Evolutionary conservation across 2,113 vertebrate genomes (phyloP), one percentile per base, ranked within the genome.

Genomic region (Probosciger aterrimus): DNA sequence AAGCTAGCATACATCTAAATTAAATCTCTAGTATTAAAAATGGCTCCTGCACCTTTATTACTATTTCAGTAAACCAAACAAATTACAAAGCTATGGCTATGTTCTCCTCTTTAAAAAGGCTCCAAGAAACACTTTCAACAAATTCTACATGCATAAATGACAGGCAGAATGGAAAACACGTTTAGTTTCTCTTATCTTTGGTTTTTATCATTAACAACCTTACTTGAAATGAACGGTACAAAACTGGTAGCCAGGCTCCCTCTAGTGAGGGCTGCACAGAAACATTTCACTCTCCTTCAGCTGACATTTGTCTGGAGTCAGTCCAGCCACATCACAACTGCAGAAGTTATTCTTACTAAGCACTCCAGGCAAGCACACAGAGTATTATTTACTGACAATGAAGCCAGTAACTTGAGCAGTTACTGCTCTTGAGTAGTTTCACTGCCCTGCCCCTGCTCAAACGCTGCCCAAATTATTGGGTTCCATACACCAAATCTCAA

Each of bases 201-300:
- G 19, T 53, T 73, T 73, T 46, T n/a, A 41, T 31, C 75, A 6
- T 10, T 5, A 47, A 8, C 14, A 44, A 9, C 25, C 59, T 43
- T 9, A 11, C 75, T 12, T 1, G 39, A 43, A 13, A 92, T 9
- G 49, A 84, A 50, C 41, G 5, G 55, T 4, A 47, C 35, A 89
- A 79, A 27, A 24, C 30, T 33, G 79, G 94, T 79, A 57, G 76
- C 35, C 18, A 79, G 43, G 94, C 93, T 93, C 95, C 95, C 95
- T 78, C 93, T 92, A 88, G 92, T 25, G 95, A 78, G 76, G 18
- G 86, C 77, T 46, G 79, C 64, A 19, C 74, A 33, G 70, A 95
- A 97, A 46, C 63, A 15, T 28, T 59, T n/a, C 69, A 4, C 11
- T 1, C 3, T 4, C 3, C 33, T 8, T 31, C 2, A 53, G 37